These are phyloP conservation scores for Criorhina ranunculi DNA, from an alignment of 2,888 invertebrate genomes.

Conservation along the genomic window DNA sequence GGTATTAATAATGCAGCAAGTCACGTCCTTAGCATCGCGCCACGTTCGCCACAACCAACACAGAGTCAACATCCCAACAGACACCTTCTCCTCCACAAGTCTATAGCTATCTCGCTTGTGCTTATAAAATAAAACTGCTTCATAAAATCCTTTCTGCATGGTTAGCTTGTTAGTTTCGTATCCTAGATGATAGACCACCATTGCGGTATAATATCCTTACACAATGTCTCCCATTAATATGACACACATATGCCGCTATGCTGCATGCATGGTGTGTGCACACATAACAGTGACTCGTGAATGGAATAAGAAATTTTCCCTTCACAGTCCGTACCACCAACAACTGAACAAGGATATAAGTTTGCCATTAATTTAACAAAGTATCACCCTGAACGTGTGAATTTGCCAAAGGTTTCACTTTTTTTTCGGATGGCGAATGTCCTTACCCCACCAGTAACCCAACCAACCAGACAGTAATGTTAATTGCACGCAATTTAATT, in stretches of 20 bases:
- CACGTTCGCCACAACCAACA: conserved; percentile 21
- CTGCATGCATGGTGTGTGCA: conserved; percentile 68
- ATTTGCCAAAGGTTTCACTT: conserved; percentile 74
- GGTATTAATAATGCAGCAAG: conserved; percentile 80
- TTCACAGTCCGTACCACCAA: conserved; percentile 18
- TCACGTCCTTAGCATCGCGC: conserved; percentile 78
- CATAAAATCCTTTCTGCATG: conserved; percentile 77
- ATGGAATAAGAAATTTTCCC: conserved; percentile 69
- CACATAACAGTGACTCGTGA: conserved; percentile 70
- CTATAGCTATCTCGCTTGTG: conserved; percentile 43
- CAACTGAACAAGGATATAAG: conserved; percentile 76
- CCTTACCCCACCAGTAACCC: conserved; percentile 25
- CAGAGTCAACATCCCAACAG: conserved; percentile 9
- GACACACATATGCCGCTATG: conserved; percentile 71
- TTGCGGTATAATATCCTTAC: conserved; percentile 76
- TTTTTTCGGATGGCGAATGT: conserved; percentile 27
- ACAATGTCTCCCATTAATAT: conserved; percentile 76
- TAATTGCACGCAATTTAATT: conserved; percentile 76
- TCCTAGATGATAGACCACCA: conserved; percentile 76
- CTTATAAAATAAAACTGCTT: conserved; percentile 76
- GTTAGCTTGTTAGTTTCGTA: conserved; percentile 76
- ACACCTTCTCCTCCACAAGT: conserved; percentile 31
- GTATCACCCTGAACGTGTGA: conserved; percentile 76
- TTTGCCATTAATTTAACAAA: conserved; percentile 77
- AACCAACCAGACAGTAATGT: conserved; percentile 73